Evolutionary conservation across 2,888 invertebrate species (phyloP).

Genomic region (Athalia cordata): DNA sequence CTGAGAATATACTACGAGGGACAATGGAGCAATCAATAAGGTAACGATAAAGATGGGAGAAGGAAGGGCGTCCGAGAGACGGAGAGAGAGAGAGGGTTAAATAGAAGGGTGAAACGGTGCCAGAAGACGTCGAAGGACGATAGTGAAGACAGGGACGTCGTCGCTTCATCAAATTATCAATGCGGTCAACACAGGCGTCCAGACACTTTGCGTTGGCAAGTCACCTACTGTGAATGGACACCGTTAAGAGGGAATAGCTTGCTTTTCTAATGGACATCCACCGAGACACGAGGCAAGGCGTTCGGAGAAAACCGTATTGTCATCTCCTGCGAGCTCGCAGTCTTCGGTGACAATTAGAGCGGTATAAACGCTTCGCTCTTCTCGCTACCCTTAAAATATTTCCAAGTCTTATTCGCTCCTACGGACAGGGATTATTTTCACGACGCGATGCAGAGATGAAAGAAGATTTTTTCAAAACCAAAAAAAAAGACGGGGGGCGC

Average conservation of each 20-base stretch:
- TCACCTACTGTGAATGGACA: slow-evolving; percentile 62
- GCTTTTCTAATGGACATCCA: slow-evolving; percentile 60
- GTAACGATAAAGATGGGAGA: slow-evolving; percentile 64
- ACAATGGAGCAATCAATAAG: slow-evolving; percentile 74
- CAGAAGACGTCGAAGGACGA: too few relatives aligned
- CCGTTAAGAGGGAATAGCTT: slow-evolving; percentile 56
- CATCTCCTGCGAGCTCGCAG: slow-evolving; percentile 9
- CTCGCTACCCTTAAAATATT: too few relatives aligned
- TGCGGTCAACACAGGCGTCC: slow-evolving; percentile 64
- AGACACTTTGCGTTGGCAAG: slow-evolving; percentile 57
- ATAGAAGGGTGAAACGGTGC: slow-evolving; percentile 53
- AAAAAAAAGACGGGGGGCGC: too few relatives aligned
- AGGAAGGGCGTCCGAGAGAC: neutral
- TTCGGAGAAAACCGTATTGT: slow-evolving; percentile 33
- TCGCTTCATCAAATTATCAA: slow-evolving; percentile 73
- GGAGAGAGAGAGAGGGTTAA: neutral
- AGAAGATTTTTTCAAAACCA: too few relatives aligned
- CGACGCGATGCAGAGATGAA: too few relatives aligned
- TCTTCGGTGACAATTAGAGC: slow-evolving; percentile 17
- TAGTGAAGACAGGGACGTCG: too few relatives aligned
- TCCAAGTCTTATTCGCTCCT: too few relatives aligned
- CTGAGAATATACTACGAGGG: slow-evolving; percentile 48
- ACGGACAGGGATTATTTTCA: too few relatives aligned
- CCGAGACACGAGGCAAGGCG: neutral
- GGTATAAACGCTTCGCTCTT: slow-evolving; percentile 3